Base-by-base conservation (phyloP, 2,888 invertebrate genomes). In the Erannis defoliaria region DNA sequence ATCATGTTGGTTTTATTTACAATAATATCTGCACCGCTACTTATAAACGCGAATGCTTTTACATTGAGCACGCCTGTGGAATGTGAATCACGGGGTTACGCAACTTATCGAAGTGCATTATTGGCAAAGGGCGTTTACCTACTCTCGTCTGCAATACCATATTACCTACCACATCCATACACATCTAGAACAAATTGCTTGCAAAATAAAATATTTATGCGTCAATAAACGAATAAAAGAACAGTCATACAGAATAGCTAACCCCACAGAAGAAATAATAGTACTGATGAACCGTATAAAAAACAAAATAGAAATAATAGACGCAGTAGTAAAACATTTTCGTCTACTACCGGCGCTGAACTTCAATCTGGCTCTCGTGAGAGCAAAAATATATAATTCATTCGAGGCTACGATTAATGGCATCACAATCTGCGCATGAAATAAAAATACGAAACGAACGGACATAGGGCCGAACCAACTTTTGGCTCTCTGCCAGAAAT, bases 401-500 rank as follows among this genome's bases (percentile, higher is more conserved):
- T 74, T 67, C 64, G 66, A 66, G 71, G 66, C 67, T 75, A 76
- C 77, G 80, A 85, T 85, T 82, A 84, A 85, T 78, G 77, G 82
- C 79, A 82, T 78, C 80, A 82, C 80, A 82, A 80, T 81, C 80
- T 81, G 78, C 78, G 77, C 78, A 79, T 81, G 74, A 84, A 86
- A 86, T 84, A 86, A 86, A 89, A 87, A 88, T 83, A 85, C 82
- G 76, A 77, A 75, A 72, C 75, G 72, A 68, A 74, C 74, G 76
- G 74, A 75, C 81, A 80, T 72, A 75, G 77, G 77, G 71, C 76
- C 75, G 73, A 77, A 78, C 78, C 81, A 78, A 79, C 77, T 77
- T 54, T 82, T 88, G 88, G 89, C 88, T 72, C 76, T 62, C 54
- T 68, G 86, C 88, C 88, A 82, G 80, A 84, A 81, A 84, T 84